Evolutionary conservation across 2,113 vertebrate species (phyloP).

Genomic region (Thomomys bottae): DNA sequence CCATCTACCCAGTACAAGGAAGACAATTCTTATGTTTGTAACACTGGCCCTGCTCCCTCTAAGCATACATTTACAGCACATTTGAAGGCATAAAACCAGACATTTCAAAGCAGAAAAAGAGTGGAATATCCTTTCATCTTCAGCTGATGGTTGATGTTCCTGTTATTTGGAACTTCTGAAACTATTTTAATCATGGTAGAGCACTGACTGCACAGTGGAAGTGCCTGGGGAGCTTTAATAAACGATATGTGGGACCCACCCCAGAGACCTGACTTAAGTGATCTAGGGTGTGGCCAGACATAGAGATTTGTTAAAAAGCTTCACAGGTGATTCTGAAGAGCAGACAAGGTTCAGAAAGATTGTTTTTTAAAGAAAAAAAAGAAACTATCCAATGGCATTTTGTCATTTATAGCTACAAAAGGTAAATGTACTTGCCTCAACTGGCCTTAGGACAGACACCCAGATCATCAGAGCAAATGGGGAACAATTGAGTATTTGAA

Average conservation of each 20-base stretch:
- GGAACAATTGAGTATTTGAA: slow-evolving; percentile 30
- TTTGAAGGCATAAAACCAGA: slow-evolving; percentile 38
- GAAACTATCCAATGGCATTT: slow-evolving; percentile 23
- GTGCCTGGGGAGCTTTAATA: slow-evolving; percentile 55
- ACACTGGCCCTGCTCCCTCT: slow-evolving; percentile 72
- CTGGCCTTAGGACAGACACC: background rate
- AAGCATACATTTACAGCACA: slow-evolving; percentile 61
- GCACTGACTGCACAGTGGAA: slow-evolving; percentile 11
- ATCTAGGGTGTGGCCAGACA: slow-evolving; percentile 51
- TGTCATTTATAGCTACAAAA: slow-evolving; percentile 50
- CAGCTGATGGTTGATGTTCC: slow-evolving; percentile 35
- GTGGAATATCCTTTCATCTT: slow-evolving; percentile 52
- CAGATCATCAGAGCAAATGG: slow-evolving; percentile 41
- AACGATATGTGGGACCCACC: slow-evolving; percentile 36
- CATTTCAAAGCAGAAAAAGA: slow-evolving; percentile 59
- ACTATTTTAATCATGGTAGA: slow-evolving; percentile 54
- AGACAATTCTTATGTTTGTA: slow-evolving; percentile 44
- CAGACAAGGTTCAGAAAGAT: slow-evolving; percentile 28
- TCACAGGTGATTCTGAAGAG: slow-evolving; percentile 49
- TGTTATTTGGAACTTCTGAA: slow-evolving; percentile 58
- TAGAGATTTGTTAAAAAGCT: slow-evolving; percentile 61
- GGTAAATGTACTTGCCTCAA: slow-evolving; percentile 47
- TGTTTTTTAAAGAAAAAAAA: background rate
- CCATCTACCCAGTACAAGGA: slow-evolving; percentile 66
- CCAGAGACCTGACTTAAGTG: slow-evolving; percentile 53